Percentiles rank a stretch among this genome's conserved stretches.
phyloP scores from a whole-genome alignment of 2,113 vertebrate species.

The Carettochelys insculpta region DNA sequence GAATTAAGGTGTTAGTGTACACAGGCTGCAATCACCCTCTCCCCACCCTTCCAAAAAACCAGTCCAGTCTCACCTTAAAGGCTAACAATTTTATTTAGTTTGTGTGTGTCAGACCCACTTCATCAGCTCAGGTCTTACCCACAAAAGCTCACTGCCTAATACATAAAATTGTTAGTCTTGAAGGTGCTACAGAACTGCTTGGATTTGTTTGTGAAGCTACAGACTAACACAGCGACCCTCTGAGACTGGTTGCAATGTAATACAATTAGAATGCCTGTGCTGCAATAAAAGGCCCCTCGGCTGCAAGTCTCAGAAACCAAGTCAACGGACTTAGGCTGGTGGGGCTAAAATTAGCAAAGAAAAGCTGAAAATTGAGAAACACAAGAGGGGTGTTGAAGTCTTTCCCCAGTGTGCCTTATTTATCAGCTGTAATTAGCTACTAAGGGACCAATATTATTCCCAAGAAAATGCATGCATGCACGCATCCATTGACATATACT shows the following conservation, averaged over 20 bases:
- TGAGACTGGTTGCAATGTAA: too few relatives aligned
- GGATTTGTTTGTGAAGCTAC: too few relatives aligned
- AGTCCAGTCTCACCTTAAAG: too few relatives aligned
- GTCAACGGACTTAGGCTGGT: not conserved
- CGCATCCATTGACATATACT: not conserved
- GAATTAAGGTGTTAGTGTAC: rapidly evolving
- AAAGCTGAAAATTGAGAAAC: not conserved
- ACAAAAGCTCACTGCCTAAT: too few relatives aligned
- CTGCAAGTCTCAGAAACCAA: not conserved
- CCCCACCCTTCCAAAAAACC: too few relatives aligned
- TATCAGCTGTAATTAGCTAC: not conserved
- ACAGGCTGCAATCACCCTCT: too few relatives aligned
- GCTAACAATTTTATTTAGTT: too few relatives aligned
- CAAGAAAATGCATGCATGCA: not conserved
- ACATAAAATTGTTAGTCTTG: too few relatives aligned
- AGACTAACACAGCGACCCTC: too few relatives aligned
- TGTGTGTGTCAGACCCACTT: too few relatives aligned
- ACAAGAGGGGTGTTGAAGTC: not conserved
- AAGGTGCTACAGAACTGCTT: too few relatives aligned
- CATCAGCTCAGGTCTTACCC: too few relatives aligned
- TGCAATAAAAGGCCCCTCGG: not conserved
- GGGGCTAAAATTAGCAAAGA: not conserved
- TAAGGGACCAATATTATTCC: not conserved
- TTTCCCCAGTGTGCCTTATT: not conserved
- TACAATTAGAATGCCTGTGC: not conserved